phyloP scores from a whole-genome alignment of 2,113 vertebrate genomes.

The Corapipo altera region DNA sequence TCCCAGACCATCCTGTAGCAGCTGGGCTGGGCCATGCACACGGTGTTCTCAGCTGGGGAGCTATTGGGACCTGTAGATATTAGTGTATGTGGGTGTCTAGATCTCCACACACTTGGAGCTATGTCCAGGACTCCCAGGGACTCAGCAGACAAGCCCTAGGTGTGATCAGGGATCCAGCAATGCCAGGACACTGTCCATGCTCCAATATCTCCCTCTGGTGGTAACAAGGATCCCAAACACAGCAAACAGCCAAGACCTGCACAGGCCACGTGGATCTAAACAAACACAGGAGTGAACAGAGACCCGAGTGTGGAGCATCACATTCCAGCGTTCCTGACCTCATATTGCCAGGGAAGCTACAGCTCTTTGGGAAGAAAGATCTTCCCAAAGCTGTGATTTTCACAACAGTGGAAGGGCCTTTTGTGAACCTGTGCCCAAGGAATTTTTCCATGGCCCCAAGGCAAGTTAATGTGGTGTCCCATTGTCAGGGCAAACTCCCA shows the following conservation, averaged over 20 bases:
- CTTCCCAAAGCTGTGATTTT: neutral
- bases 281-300: neutral
- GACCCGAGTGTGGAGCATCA: fast-evolving
- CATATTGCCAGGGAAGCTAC: neutral
- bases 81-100: neutral
- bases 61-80: neutral
- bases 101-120: neutral
- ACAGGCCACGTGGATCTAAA: neutral
- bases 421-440: neutral
- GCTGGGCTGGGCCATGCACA: neutral
- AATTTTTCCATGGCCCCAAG: neutral
- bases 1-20: neutral
- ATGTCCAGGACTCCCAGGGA: neutral
- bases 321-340: neutral
- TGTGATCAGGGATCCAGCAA: neutral
- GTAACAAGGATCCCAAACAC: neutral
- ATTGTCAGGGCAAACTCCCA: neutral
- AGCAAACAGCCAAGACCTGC: neutral
- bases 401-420: neutral
- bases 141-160: neutral
- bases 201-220: neutral
- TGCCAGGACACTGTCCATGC: neutral
- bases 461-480: neutral
- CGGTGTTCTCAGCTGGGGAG: neutral
- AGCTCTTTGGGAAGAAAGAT: neutral